Conservation (phyloP, 2,113 vertebrate species). For the cat (Felis catus) region DNA sequence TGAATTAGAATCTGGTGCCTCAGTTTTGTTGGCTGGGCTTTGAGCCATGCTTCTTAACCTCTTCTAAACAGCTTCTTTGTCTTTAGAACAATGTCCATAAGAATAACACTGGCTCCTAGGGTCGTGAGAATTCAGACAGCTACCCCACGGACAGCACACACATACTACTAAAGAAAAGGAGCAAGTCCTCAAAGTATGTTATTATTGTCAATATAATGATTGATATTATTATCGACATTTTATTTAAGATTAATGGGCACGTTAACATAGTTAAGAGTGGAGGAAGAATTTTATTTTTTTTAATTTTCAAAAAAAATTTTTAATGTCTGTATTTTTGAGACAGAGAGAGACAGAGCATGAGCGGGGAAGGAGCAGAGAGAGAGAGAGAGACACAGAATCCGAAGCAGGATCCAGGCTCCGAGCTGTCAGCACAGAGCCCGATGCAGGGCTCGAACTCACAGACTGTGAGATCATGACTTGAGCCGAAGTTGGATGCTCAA, state of each 20-base stretch:
- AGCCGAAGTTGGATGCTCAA: too few species aligned
- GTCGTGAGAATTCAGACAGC: not conserved
- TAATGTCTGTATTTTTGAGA: too few species aligned
- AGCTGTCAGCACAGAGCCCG: too few species aligned
- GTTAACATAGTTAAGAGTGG: not conserved
- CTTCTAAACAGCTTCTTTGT: not conserved
- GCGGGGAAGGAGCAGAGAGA: too few species aligned
- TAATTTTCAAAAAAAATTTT: too few species aligned
- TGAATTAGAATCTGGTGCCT: not conserved
- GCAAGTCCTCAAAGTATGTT: not conserved
- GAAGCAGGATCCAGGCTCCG: too few species aligned
- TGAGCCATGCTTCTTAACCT: not conserved
- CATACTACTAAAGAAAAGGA: not conserved
- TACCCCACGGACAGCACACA: not conserved
- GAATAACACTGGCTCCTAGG: accelerated
- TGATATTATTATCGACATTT: not conserved
- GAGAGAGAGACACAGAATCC: too few species aligned
- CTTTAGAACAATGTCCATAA: not conserved
- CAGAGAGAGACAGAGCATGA: too few species aligned
- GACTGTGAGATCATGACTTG: too few species aligned
- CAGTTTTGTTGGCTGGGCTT: too few species aligned
- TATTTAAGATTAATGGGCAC: not conserved
- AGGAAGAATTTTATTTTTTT: not conserved
- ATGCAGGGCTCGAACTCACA: too few species aligned
- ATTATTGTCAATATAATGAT: not conserved